A percentile compares a stretch with the other conserved stretches of the same genome.
phyloP scores from a whole-genome alignment of 2,888 invertebrate genomes.

The Spodoptera exigua region DNA sequence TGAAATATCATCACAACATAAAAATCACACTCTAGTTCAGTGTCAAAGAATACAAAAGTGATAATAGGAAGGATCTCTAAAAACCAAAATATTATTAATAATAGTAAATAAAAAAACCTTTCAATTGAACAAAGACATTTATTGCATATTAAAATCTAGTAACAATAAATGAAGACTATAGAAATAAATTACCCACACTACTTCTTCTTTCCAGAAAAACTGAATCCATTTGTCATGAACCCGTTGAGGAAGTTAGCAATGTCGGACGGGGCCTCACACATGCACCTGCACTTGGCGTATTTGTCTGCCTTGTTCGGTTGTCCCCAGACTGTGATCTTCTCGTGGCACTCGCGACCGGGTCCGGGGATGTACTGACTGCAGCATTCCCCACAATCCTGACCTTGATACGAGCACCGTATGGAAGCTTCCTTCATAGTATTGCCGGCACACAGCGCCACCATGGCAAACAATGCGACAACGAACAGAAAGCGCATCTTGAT shows the following conservation, averaged over 20 bases:
- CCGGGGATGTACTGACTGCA: neutral
- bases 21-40: too few species aligned
- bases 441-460: neutral
- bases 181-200: too few species aligned
- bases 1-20: too few species aligned
- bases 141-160: too few species aligned
- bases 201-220: neutral
- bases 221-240: neutral
- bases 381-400: neutral
- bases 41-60: too few species aligned
- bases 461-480: neutral
- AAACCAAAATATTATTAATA: too few species aligned
- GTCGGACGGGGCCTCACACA: neutral
- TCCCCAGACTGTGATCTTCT: neutral
- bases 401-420: neutral
- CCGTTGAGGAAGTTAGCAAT: neutral
- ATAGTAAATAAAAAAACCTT: too few species aligned
- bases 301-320: neutral
- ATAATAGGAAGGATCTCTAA: too few species aligned
- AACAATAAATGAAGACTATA: too few species aligned
- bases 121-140: too few species aligned
- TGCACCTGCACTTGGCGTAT: neutral
- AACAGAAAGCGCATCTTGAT: neutral
- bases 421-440: neutral
- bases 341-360: neutral